phyloP scores from a whole-genome alignment of 2,797 vertebrate species.

The Telmatherina bonti region DNA sequence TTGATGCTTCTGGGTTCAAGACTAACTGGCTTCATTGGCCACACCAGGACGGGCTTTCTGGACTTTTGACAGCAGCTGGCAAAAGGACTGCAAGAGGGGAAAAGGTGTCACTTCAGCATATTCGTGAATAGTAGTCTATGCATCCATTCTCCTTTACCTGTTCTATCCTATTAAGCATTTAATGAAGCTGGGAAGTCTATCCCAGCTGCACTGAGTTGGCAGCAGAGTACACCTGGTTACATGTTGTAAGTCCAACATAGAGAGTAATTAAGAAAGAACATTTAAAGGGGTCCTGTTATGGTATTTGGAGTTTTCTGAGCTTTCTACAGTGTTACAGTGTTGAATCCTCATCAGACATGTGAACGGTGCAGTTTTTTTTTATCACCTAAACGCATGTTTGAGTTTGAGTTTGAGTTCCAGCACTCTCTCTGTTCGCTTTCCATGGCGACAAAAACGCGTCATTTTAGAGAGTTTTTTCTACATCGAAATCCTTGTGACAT shows the following conservation, averaged over 20 bases:
- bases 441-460: too few relatives aligned
- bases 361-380: too few relatives aligned
- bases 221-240: background rate
- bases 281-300: too few relatives aligned
- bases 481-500: too few relatives aligned
- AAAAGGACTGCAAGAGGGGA: constrained; percentile 14
- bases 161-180: background rate
- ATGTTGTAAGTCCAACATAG: background rate
- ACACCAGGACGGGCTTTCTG: constrained; percentile 38
- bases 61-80: constrained; percentile 8
- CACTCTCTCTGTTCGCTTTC: too few relatives aligned
- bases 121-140: constrained; percentile 11
- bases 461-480: too few relatives aligned
- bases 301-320: too few relatives aligned
- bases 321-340: too few relatives aligned
- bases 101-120: constrained; percentile 26
- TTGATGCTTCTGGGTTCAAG: constrained; percentile 43
- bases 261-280: background rate
- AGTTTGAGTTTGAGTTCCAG: too few relatives aligned
- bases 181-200: background rate
- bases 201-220: background rate
- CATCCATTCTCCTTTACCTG: background rate
- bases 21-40: constrained; percentile 57
- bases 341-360: too few relatives aligned
- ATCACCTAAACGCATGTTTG: too few relatives aligned